Evolutionary conservation across 2,888 invertebrate genomes (phyloP).

Genomic region (Pegoplata infirma): DNA sequence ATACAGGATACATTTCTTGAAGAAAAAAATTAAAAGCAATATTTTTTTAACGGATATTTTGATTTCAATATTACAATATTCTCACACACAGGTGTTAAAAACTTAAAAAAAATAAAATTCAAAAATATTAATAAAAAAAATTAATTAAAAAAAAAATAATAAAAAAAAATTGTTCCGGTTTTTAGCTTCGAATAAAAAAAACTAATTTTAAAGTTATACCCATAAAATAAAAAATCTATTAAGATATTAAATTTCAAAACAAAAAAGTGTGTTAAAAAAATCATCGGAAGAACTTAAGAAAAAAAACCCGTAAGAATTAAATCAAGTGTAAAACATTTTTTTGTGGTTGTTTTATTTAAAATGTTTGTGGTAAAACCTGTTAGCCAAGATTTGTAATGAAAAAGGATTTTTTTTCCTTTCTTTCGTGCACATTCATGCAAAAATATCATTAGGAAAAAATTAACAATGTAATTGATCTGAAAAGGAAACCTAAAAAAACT

Average conservation of each 20-base stretch:
- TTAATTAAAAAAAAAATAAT: no score
- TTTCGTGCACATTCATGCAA: constrained; percentile 15
- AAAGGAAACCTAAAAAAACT: constrained; percentile 78
- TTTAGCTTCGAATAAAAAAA: neutral
- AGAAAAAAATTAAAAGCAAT: constrained; percentile 45
- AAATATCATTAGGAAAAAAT: constrained; percentile 63
- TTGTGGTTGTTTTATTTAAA: constrained; percentile 71
- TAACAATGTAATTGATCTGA: constrained; percentile 76
- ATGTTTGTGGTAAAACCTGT: constrained; percentile 69
- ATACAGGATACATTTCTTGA: constrained; percentile 68
- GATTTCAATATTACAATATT: constrained; percentile 33
- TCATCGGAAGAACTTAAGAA: constrained; percentile 51
- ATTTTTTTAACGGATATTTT: constrained; percentile 18
- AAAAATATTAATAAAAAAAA: neutral
- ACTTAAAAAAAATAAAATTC: constrained; percentile 25
- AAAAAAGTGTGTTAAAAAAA: constrained; percentile 58
- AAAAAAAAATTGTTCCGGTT: constrained; percentile 58
- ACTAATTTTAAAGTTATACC: neutral
- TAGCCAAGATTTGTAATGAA: constrained; percentile 61
- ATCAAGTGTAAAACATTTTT: constrained; percentile 66
- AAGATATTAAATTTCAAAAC: constrained; percentile 61
- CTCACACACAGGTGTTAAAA: constrained; percentile 58
- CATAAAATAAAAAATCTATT: constrained; percentile 21
- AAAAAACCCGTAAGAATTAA: constrained; percentile 54
- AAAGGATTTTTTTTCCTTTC: constrained; percentile 36